Evolutionary conservation across 2,888 invertebrate genomes (phyloP).

Genomic region (Athalia cordata): DNA sequence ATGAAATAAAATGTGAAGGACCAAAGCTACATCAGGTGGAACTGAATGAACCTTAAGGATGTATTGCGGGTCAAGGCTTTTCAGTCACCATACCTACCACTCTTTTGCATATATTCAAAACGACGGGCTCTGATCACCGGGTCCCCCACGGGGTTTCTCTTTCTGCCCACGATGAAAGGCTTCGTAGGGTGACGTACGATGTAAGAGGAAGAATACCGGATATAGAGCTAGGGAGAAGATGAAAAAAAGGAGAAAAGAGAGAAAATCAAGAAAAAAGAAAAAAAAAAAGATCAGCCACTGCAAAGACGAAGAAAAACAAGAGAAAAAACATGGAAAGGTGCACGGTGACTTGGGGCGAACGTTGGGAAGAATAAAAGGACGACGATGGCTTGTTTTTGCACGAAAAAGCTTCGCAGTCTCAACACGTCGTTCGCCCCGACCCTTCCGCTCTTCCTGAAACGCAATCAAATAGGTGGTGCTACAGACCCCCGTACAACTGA

Average conservation of each 20-base stretch:
- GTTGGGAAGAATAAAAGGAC: background rate
- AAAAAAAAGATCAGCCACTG: background rate
- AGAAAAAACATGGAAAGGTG: background rate
- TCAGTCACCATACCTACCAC: background rate
- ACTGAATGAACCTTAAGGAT: background rate
- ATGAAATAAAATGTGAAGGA: background rate
- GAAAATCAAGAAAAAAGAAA: background rate
- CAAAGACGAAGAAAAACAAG: background rate
- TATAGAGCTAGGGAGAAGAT: background rate
- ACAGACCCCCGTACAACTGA: conserved; percentile 30
- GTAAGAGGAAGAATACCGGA: background rate
- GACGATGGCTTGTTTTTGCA: conserved; percentile 27
- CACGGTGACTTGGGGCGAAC: background rate
- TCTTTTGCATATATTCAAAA: conserved; percentile 32
- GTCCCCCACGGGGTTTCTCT: conserved; percentile 16
- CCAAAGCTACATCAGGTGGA: background rate
- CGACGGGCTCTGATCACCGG: conserved; percentile 15
- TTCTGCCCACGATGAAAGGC: conserved; percentile 34
- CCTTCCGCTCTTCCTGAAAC: conserved; percentile 33
- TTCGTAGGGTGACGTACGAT: conserved; percentile 18
- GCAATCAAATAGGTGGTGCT: conserved; percentile 39
- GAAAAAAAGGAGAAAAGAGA: background rate
- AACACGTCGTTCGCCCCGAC: conserved; percentile 18
- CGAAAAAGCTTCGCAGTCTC: conserved; percentile 33
- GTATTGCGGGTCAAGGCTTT: conserved; percentile 33